A percentile compares a stretch with the other conserved stretches of the same genome.
Evolutionary conservation across 1,140 invertebrate species (phyloP).

Genomic region (Temnothorax nylanderi): DNA sequence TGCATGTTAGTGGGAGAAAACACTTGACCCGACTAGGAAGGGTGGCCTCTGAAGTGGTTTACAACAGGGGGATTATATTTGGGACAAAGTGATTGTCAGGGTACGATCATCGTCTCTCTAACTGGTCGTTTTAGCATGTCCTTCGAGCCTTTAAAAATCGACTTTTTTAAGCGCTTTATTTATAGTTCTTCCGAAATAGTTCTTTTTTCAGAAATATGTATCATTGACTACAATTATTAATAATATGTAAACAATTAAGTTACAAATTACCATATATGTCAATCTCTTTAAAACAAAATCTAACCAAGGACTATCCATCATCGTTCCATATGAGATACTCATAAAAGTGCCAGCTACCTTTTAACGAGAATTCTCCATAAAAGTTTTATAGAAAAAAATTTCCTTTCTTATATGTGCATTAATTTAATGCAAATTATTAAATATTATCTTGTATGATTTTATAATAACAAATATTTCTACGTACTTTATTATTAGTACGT

Average conservation of each 20-base stretch:
- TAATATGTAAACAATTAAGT: background rate
- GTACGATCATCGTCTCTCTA: conserved; percentile 68
- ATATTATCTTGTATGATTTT: background rate
- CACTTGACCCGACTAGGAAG: conserved; percentile 68
- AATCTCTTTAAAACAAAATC: background rate
- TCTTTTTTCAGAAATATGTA: background rate
- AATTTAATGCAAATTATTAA: conserved; percentile 1
- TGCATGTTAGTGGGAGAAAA: conserved; percentile 64
- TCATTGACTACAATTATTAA: background rate
- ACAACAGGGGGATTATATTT: conserved; percentile 64
- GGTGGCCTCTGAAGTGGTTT: conserved; percentile 64
- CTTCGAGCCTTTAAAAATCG: conserved; percentile 44
- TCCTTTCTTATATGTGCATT: background rate
- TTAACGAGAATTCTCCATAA: conserved; percentile 11
- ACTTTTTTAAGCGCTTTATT: conserved; percentile 16
- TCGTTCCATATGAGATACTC: background rate
- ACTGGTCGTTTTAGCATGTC: conserved; percentile 48
- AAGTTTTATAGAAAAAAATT: conserved; percentile 1
- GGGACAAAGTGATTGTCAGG: conserved; percentile 69
- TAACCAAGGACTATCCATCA: background rate
- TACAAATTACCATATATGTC: background rate
- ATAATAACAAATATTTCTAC: background rate
- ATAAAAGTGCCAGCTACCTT: background rate
- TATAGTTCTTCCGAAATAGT: background rate
- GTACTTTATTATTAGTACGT: background rate